Percentiles rank a stretch among this genome's conserved stretches.
Conservation (phyloP, 2,797 vertebrate species). For the Tragopan temminckii region DNA sequence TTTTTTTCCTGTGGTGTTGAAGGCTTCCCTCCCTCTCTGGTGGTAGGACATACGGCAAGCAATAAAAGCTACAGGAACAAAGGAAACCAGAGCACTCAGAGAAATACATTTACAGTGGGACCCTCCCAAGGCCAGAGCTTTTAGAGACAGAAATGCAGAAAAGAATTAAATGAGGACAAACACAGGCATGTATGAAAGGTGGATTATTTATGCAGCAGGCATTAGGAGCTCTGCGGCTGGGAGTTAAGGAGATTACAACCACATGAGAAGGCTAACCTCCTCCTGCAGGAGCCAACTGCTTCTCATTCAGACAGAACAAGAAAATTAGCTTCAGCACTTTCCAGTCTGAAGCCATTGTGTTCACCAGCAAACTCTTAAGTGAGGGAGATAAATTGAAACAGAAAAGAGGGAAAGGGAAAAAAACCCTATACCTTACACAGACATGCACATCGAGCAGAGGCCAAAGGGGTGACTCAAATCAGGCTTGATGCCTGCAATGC, state of each 20-base stretch:
- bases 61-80: not conserved
- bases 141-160: not conserved
- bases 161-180: constrained; percentile 23
- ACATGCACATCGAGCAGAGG: not conserved
- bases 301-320: constrained; percentile 32
- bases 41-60: not conserved
- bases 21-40: not conserved
- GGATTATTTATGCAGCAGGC: not conserved
- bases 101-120: not conserved
- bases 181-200: not conserved
- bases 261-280: constrained; percentile 39
- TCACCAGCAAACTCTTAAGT: not conserved
- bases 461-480: constrained; percentile 31
- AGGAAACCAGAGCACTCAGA: not conserved
- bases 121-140: not conserved
- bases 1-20: not conserved
- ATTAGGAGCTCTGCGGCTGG: constrained; percentile 19
- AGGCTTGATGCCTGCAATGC: not conserved
- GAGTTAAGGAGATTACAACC: constrained; percentile 51
- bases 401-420: constrained; percentile 4
- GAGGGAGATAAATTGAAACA: constrained; percentile 29
- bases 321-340: constrained; percentile 37
- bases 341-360: constrained; percentile 2
- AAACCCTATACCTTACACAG: not conserved
- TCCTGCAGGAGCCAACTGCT: constrained; percentile 31